A percentile compares a stretch with the other conserved stretches of the same genome.
These are phyloP conservation scores for Diacarnus erythraeanus DNA, from an alignment of 37 sponge, comb jelly and placozoan species.

Conservation along the genomic window DNA sequence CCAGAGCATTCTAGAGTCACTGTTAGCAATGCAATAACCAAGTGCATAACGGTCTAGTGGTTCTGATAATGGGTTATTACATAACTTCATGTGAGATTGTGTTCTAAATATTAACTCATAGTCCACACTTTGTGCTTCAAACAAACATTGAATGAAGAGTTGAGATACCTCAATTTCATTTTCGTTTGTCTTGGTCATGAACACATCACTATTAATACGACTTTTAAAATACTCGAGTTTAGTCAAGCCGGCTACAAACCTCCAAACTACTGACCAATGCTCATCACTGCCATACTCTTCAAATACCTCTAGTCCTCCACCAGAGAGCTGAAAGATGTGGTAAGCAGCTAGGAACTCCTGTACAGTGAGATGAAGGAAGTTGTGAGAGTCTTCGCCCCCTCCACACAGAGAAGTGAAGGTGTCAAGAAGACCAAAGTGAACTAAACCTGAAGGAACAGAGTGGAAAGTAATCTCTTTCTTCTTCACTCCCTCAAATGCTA, in stretches of 20 bases:
- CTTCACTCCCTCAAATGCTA: conserved; percentile 26
- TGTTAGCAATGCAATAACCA: conserved; percentile 27
- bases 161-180: background rate
- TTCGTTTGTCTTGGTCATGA: background rate
- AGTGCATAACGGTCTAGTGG: conserved; percentile 12
- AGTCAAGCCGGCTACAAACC: conserved; percentile 40
- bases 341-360: conserved; percentile 59
- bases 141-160: conserved; percentile 23
- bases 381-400: conserved; percentile 9
- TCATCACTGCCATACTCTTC: background rate
- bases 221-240: background rate
- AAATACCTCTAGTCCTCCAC: conserved; percentile 8
- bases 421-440: conserved; percentile 35
- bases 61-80: background rate
- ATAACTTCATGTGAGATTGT: no score
- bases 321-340: conserved; percentile 9
- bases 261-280: conserved; percentile 9
- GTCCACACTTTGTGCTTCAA: conserved; percentile 40
- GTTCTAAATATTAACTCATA: no score
- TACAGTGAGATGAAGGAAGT: conserved; percentile 52
- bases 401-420: background rate
- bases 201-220: background rate
- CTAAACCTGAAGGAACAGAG: conserved; percentile 11
- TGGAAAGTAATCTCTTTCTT: conserved; percentile 28
- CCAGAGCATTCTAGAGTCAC: background rate